Conservation (phyloP, 2,113 vertebrate genomes). For the Malurus elegans region DNA sequence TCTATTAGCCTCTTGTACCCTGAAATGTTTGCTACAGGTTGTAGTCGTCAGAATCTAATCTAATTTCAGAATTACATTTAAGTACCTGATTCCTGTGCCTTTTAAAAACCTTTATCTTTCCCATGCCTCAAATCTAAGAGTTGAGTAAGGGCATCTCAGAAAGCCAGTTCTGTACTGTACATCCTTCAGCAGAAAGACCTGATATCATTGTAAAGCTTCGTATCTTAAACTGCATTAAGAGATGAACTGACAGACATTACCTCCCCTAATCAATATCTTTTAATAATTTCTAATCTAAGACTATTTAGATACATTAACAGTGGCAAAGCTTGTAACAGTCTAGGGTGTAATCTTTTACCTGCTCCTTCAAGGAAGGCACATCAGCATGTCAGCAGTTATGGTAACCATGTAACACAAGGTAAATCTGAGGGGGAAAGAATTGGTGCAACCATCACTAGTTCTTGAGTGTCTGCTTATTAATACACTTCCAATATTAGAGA, state of each 20-base stretch:
- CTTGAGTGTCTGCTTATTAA: background rate
- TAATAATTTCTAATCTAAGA: background rate
- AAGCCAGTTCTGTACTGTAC: background rate
- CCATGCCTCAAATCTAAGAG: background rate
- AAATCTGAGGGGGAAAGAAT: background rate
- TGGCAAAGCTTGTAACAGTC: background rate
- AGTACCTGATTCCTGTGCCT: background rate
- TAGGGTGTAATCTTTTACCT: background rate
- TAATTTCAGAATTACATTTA: background rate
- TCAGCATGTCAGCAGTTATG: background rate
- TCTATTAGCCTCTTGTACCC: background rate
- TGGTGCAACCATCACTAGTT: background rate
- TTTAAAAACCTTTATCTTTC: background rate
- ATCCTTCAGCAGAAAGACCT: background rate
- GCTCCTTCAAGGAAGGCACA: background rate
- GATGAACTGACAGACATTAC: background rate
- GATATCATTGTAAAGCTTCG: background rate
- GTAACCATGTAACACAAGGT: background rate
- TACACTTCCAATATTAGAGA: background rate
- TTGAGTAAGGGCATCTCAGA: background rate
- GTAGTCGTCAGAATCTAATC: background rate
- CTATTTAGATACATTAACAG: background rate
- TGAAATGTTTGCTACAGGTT: background rate
- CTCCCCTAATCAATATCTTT: background rate
- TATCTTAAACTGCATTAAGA: background rate